Base-by-base conservation (phyloP, 2,113 vertebrate genomes). In the Clarias macrocephalus region DNA sequence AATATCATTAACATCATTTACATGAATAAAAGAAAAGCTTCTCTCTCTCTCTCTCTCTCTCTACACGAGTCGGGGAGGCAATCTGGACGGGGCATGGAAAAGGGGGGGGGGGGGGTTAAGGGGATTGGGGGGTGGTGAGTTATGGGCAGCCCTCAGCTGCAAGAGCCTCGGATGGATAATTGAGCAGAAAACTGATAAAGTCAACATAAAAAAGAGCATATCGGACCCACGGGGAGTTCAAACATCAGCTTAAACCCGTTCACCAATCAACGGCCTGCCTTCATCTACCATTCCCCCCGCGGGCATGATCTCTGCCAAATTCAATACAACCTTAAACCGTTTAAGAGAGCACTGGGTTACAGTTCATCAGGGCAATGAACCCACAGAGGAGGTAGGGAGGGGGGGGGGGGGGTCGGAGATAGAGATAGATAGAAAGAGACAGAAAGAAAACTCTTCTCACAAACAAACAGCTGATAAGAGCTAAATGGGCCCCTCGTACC, bases 141-240 rank as follows among this genome's bases (percentile, higher is more conserved):
- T 95, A 92, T 94, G 95, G 95, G 96, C 48, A 65, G 86, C 86
- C 70, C 86, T 87, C 80, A 83, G 86, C 86, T 83, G 80, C 59
- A 54, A 86, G 79, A 68, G 85, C 96, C 95, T 94, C 97, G 98
- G 96, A 96, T 96, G 97, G 97, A 98, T 99, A 99, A 99, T 98
- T 99, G 98, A 99, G 96, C 97, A 98, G 97, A 98, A 98, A 94
- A 99, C 98, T 97, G 97, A 99, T 99, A 98, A 99, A 99, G 98
- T 98, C 97, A 97, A 98, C 97, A 98, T 97, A 96, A 97, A 97
- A 98, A 97, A 96, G 93, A 92, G 86, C 94, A 75, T 95, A 97
- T 97, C 97, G 95, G 95, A 96, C 92, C 97, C 96, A 95, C 91
- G 90, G 97, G 96, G 97, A 96, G 97, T 97, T 97, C 98, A 97